Base-by-base conservation (phyloP, 2,888 invertebrate species). In the Lycia hirtaria region DNA sequence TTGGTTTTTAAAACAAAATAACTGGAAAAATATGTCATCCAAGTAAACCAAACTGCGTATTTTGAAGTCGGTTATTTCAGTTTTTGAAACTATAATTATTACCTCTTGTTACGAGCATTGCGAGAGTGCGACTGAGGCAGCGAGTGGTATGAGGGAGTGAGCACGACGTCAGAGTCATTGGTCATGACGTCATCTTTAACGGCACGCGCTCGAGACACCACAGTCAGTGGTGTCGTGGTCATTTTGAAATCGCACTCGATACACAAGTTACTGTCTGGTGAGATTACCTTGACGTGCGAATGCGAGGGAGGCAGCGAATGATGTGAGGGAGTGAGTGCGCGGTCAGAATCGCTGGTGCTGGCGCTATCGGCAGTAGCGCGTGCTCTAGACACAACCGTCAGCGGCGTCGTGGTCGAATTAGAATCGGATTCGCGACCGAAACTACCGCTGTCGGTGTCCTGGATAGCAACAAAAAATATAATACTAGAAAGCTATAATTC, bases 361-460 rank as follows among this genome's bases (percentile, higher is more conserved):
- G 75, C 69, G 66, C 85, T 84, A 69, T 92, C 87, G 64, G 72
- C 62, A 41, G 72, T 61, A 41, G 88, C 88, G 56, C 93, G 93
- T 77, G 90, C 93, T 19, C 93, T 92, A 75, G 94, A 93, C 71
- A 95, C 93, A 62, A 96, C 93, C n/a, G 95, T 95, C 82, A 94
- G 95, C 24, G 95, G 94, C 7, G 96, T 95, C 10, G 94, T 94
- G 15, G 95, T 95, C 22, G 96, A 95, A 78, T 95, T 95, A 5
- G 96, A 95, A 85, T 96, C 96, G 7, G 96, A 95, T 83, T 96
- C 95, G 61, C 95, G 95, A 44, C 95, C 96, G 80, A 94, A 93
- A 71, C 94, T 94, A 61, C 94, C 91, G 75, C 92, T 91, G 71
- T 91, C 92, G 22, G 91, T 92, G 64, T 92, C 92, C 91, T 92